phyloP scores from a whole-genome alignment of 2,888 invertebrate genomes.

The Xestia xanthographa region DNA sequence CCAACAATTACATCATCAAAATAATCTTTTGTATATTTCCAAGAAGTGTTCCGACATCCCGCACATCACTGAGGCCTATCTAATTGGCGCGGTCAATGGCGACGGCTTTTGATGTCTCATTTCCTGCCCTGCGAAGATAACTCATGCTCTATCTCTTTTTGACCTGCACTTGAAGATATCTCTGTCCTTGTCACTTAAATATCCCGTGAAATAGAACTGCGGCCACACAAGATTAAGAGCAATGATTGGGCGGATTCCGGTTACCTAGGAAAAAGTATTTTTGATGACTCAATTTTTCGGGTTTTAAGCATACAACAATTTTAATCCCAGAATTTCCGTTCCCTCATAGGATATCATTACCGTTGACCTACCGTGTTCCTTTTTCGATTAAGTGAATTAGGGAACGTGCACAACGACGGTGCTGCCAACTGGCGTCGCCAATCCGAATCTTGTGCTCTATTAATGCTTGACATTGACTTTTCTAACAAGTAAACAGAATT shows the following conservation, averaged over 20 bases:
- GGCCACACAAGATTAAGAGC: constrained; percentile 67
- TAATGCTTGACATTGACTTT: no score
- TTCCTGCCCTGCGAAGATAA: constrained; percentile 71
- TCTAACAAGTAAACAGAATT: no score
- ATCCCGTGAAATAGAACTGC: constrained; percentile 59
- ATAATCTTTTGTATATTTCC: constrained; percentile 61
- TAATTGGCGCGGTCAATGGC: constrained; percentile 74
- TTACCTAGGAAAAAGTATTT: constrained; percentile 9
- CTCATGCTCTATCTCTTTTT: constrained; percentile 34
- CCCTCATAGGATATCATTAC: background rate
- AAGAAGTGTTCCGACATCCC: constrained; percentile 58
- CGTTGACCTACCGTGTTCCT: background rate
- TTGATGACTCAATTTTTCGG: constrained; percentile 29
- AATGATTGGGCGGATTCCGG: constrained; percentile 64
- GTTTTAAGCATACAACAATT: background rate
- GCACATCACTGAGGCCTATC: constrained; percentile 61
- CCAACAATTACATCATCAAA: constrained; percentile 60
- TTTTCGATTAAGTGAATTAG: background rate
- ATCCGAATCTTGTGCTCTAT: no score
- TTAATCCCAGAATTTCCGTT: background rate
- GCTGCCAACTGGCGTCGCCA: no score
- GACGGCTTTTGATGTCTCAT: constrained; percentile 72
- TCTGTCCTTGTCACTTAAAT: constrained; percentile 42
- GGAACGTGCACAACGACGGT: no score
- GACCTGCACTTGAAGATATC: background rate